A percentile compares a stretch with the other conserved stretches of the same genome.
These are phyloP conservation scores for Piaya cayana DNA, from an alignment of 2,113 vertebrate genomes.

Conservation along the genomic window DNA sequence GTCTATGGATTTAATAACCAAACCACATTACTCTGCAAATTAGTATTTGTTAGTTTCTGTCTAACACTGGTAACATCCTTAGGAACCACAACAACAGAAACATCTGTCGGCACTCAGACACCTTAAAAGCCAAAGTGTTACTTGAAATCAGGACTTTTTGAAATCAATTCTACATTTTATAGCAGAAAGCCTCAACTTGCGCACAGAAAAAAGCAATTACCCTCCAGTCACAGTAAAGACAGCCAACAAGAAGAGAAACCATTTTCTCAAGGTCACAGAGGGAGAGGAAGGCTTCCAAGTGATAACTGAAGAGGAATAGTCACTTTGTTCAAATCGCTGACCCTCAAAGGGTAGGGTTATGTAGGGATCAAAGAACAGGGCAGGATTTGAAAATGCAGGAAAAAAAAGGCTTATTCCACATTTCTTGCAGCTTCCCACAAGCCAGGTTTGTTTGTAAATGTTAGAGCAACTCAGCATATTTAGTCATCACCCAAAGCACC, in stretches of 20 bases:
- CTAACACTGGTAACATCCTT: not conserved
- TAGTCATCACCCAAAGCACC: not conserved
- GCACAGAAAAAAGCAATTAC: not conserved
- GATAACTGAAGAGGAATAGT: not conserved
- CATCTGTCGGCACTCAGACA: rapidly evolving
- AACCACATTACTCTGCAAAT: not conserved
- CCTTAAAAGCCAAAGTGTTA: not conserved
- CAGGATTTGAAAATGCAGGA: not conserved
- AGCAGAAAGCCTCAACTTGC: not conserved
- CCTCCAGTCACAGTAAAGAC: not conserved
- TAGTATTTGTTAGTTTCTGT: not conserved
- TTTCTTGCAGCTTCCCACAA: not conserved
- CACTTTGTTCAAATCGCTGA: not conserved
- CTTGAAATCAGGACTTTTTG: not conserved
- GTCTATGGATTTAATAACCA: not conserved
- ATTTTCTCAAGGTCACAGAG: not conserved
- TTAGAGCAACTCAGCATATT: not conserved
- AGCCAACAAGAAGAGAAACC: not conserved
- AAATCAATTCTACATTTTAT: not conserved
- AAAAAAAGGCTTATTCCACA: not conserved
- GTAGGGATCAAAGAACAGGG: not conserved
- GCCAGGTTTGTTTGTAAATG: not conserved
- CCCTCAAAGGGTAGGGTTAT: not conserved
- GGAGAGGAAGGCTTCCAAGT: not conserved
- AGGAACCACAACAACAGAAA: not conserved